Base-by-base conservation (phyloP, 1,140 invertebrate species). In the Neodiprion fabricii region DNA sequence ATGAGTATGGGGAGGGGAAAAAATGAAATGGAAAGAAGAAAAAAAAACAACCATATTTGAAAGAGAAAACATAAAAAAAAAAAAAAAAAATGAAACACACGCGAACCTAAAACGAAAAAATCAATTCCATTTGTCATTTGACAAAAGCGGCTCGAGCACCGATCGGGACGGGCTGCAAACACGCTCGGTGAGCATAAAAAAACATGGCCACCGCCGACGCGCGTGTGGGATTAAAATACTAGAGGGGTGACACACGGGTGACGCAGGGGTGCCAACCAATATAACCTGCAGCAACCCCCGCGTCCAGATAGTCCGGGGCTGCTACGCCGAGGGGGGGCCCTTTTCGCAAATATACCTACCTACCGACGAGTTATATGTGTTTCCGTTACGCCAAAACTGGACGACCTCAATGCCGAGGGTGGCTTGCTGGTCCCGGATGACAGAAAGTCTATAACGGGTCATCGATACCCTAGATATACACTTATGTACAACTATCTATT, bases 91-190 rank as follows among this genome's bases (percentile, higher is more conserved):
- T 5, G 9, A 61, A 40, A 40, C 28, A 5, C 5, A 40, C 28
- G 28, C 28, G 28, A 40, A 40, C 28, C 28, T 40, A 40, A 40
- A 40, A 40, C 28, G 28, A 40, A 40, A 40, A 61, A 61, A 14
- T 61, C 53, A 61, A 61, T 61, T 61, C 53, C 53, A 61, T 61
- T 61, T 61, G 53, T 61, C 53, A 61, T 61, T 61, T 61, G 53
- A 61, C 53, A 61, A 61, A 61, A 61, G 53, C 53, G 11, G 53
- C 11, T 61, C 53, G 11, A 17, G n/a, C 11, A 12, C 53, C 9
- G 53, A 61, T 14, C 53, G 53, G 53, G 11, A 17, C 53, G 53
- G 53, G 11, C 11, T 61, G 53, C 53, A 61, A 61, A 61, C 53
- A 61, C 53, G n/a, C 28, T 40, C 53, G 53, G 11, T 9, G 53